These are phyloP conservation scores for Bellardia pandia DNA, from an alignment of 2,888 invertebrate genomes.

Conservation along the genomic window DNA sequence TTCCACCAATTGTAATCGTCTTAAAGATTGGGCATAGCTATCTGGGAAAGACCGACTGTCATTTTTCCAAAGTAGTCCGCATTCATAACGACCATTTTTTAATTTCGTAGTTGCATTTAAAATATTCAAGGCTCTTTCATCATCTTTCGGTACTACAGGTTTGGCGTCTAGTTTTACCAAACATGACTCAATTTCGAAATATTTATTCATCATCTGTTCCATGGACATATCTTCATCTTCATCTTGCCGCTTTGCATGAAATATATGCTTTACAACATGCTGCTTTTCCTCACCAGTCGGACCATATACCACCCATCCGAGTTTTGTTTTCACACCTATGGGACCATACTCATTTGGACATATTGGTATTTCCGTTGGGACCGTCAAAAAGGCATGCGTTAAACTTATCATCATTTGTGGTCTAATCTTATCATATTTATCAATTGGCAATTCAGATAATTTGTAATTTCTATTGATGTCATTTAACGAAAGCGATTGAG, in stretches of 20 bases:
- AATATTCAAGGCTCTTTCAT: constrained; percentile 12
- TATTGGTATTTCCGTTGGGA: constrained; percentile 25
- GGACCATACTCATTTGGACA: neutral
- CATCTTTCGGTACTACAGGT: too few species aligned
- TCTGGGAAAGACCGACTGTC: constrained; percentile 29
- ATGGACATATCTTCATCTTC: neutral
- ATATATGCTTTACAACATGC: neutral
- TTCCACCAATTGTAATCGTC: too few species aligned
- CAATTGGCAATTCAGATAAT: too few species aligned
- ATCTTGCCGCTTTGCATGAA: neutral
- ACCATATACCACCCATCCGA: constrained; percentile 58
- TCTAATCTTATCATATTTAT: constrained; percentile 19
- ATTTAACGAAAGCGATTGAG: too few species aligned
- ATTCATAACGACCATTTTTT: constrained; percentile 52
- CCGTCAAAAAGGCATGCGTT: constrained; percentile 50
- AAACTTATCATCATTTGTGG: constrained; percentile 62
- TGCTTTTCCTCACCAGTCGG: constrained; percentile 19
- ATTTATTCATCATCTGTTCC: constrained; percentile 9
- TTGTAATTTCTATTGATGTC: too few species aligned
- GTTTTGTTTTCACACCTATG: neutral
- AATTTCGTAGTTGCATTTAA: constrained; percentile 13
- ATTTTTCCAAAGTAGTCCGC: constrained; percentile 65
- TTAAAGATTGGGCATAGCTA: constrained; percentile 32
- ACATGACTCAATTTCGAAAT: constrained; percentile 3
- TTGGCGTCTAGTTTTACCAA: too few species aligned